Conservation (phyloP, 2,797 vertebrate genomes). For the Hoplostethus atlanticus region DNA sequence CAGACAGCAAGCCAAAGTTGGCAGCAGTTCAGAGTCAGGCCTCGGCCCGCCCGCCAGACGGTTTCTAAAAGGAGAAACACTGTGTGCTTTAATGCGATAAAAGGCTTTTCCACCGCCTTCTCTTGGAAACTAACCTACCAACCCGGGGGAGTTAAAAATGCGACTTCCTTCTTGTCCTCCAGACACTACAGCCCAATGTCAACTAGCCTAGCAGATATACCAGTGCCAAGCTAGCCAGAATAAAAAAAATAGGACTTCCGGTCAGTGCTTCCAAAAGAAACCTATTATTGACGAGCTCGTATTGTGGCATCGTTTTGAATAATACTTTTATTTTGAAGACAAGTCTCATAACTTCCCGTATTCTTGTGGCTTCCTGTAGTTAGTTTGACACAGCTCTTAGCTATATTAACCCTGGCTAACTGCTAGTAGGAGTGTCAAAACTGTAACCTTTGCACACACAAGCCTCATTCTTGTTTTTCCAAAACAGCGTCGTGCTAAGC, state of each 20-base stretch:
- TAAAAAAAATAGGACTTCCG: conserved; percentile 11
- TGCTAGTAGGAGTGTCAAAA: background rate
- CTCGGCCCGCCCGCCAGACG: conserved; percentile 7
- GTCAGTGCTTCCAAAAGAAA: background rate
- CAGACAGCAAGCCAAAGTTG: conserved; percentile 54
- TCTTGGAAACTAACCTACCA: rapidly evolving
- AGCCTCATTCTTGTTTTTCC: background rate
- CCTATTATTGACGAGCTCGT: no score
- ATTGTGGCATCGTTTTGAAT: no score
- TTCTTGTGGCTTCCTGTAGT: background rate
- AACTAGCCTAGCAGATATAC: conserved; percentile 44
- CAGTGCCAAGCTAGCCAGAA: background rate
- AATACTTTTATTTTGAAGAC: no score
- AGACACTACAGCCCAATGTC: conserved; percentile 59
- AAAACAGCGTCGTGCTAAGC: background rate
- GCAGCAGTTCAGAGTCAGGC: conserved; percentile 45
- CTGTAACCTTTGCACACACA: background rate
- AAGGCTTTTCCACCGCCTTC: background rate
- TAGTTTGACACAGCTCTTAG: background rate
- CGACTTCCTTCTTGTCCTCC: conserved; percentile 45
- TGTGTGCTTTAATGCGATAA: background rate
- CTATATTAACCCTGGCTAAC: background rate
- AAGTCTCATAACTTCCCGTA: background rate
- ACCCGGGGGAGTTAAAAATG: background rate
- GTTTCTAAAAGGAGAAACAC: background rate